phyloP scores from a whole-genome alignment of 2,113 vertebrate species.

The Spizaetus ornatus region DNA sequence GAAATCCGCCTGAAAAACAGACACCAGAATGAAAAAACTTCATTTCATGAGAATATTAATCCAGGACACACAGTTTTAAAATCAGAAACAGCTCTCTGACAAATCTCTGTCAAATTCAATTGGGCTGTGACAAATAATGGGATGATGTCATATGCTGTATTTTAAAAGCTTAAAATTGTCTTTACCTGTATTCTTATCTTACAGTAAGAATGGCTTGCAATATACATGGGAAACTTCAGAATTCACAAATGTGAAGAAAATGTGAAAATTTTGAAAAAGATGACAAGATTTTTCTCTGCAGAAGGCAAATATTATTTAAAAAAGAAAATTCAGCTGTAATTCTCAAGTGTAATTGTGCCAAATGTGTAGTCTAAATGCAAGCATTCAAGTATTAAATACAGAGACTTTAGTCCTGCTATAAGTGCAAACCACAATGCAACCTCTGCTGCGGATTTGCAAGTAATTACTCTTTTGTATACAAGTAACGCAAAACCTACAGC shows the following conservation, averaged over 20 bases:
- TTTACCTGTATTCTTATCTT: not conserved
- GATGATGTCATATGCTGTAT: not conserved
- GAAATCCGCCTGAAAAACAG: not conserved
- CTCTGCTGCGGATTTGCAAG: not conserved
- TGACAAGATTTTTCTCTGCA: not conserved
- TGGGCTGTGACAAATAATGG: not conserved
- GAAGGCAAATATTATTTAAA: not conserved
- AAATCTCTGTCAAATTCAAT: not conserved
- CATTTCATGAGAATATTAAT: not conserved
- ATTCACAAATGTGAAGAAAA: not conserved
- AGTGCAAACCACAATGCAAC: not conserved
- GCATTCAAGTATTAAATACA: not conserved
- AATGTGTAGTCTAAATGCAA: not conserved
- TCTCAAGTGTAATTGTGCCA: not conserved
- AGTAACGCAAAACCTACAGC: not conserved
- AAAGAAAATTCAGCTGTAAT: not conserved
- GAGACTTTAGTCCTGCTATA: not conserved
- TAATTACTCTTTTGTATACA: not conserved
- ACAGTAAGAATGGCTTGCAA: not conserved
- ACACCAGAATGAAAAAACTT: not conserved
- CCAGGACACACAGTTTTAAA: not conserved
- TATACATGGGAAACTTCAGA: not conserved
- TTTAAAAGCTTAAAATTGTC: not conserved
- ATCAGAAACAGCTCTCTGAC: not conserved
- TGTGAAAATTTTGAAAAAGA: not conserved